These are phyloP conservation scores for Venturia canescens DNA, from an alignment of 1,140 invertebrate genomes.

Conservation along the genomic window DNA sequence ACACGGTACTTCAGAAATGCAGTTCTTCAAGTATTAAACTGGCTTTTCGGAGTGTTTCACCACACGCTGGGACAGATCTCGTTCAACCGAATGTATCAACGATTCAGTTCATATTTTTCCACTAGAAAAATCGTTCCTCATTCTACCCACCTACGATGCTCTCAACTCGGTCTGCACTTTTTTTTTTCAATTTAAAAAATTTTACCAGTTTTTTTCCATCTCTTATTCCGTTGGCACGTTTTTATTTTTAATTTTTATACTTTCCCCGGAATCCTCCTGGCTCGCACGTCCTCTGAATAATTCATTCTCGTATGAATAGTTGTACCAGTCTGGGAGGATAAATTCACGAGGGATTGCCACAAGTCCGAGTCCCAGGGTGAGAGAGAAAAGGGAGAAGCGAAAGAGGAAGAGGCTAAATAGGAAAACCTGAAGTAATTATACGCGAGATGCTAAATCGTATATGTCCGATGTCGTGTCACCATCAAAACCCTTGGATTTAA, in stretches of 20 bases:
- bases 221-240: neutral
- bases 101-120: constrained; percentile 1
- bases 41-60: neutral
- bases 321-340: constrained; percentile 32
- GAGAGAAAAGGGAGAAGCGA: neutral
- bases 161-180: neutral
- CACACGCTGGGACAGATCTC: neutral
- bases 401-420: neutral
- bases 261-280: neutral
- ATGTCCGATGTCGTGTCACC: constrained; percentile 1
- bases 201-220: neutral
- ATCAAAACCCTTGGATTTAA: neutral
- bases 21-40: neutral
- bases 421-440: constrained; percentile 27
- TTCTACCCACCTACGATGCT: neutral
- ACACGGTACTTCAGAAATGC: neutral
- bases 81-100: neutral
- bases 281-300: neutral
- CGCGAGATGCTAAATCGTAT: neutral
- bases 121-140: constrained; percentile 14
- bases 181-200: neutral
- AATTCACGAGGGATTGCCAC: constrained; percentile 52
- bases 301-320: constrained; percentile 38
- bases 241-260: constrained; percentile 10
- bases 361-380: neutral